Percentiles rank a stretch among this genome's conserved stretches.
Evolutionary conservation across 37 sponge, comb jelly and placozoan genomes (phyloP).

Genomic region (Axinella damicornis): DNA sequence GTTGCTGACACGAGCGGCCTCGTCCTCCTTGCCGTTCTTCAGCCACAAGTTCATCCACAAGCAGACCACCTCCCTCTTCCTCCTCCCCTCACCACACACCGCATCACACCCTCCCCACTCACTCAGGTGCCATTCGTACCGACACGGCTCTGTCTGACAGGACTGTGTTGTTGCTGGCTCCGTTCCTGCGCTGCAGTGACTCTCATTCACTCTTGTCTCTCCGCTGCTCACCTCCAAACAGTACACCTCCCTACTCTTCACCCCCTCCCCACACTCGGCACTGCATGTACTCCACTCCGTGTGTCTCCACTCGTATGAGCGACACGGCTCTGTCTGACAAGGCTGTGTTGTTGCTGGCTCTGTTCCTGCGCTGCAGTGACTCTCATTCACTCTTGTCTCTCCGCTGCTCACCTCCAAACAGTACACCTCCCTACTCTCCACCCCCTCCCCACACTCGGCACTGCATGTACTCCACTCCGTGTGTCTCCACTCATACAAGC

Average conservation of each 20-base stretch:
- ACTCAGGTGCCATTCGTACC: background rate
- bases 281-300: background rate
- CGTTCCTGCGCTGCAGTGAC: background rate
- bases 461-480: constrained; percentile 28
- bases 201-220: background rate
- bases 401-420: background rate
- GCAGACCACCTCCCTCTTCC: constrained; percentile 26
- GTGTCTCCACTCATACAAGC: constrained; percentile 27
- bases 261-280: constrained; percentile 3
- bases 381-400: background rate
- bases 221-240: background rate
- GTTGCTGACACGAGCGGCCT: background rate
- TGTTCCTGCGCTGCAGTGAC: background rate
- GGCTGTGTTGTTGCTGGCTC: background rate
- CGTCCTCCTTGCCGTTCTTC: background rate
- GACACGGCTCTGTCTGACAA: background rate
- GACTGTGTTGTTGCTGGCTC: background rate
- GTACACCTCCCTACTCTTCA: constrained; percentile 16
- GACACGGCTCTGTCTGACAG: background rate
- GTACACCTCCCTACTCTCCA: too few relatives aligned
- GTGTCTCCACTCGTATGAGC: background rate
- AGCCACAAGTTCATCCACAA: background rate
- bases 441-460: constrained; percentile 33
- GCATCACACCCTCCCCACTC: constrained; percentile 33
- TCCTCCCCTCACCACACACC: constrained; percentile 42